Base-by-base conservation (phyloP, 1,140 invertebrate species). In the Hylaeus volcanicus region DNA sequence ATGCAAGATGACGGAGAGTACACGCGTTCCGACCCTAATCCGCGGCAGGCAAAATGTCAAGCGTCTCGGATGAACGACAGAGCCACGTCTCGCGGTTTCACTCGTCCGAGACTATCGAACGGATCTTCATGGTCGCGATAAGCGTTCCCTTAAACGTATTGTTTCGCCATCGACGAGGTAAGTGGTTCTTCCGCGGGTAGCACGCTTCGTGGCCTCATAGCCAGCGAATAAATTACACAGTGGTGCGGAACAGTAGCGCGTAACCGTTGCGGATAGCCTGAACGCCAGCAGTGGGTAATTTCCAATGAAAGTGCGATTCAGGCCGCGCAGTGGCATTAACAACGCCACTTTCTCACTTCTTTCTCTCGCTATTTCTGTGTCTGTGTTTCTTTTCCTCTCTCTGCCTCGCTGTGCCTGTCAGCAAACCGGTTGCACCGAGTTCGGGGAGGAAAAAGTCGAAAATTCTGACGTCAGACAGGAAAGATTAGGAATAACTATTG, bases 261-360 rank as follows among this genome's bases (percentile, higher is more conserved):
- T 81, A 81, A 72, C 80, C 63, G 76, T 81, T 26, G 53, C 79
- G 15, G 78, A 58, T 41, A 51, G 66, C 72, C 26, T 26, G 79
- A 75, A 58, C 58, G 68, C 61, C 56, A 45, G 3, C 58, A 51
- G 6, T 37, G 58, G 43, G 14, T 82, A 71, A 77, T 74, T 81
- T 8, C 58, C 61, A 74, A 85, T 63, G 83, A 85, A 78, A 78
- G 74, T 82, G 70, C 68, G 74, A 76, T 78, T 71, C 53, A 69
- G 73, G 15, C 48, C 12, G n/a, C 39, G 77, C 37, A 41, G 45
- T 79, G 41, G 72, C 53, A 72, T 80, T 72, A 81, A 71, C 73
- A 71, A 82, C 71, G 65, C n/a, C 12, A 12, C 70, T 72, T 69
- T 66, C 37, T 26, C 63, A 72, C 53, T 74, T 74, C 65, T 79